Evolutionary conservation across 2,888 invertebrate species (phyloP).

Genomic region (Andrena haemorrhoa): DNA sequence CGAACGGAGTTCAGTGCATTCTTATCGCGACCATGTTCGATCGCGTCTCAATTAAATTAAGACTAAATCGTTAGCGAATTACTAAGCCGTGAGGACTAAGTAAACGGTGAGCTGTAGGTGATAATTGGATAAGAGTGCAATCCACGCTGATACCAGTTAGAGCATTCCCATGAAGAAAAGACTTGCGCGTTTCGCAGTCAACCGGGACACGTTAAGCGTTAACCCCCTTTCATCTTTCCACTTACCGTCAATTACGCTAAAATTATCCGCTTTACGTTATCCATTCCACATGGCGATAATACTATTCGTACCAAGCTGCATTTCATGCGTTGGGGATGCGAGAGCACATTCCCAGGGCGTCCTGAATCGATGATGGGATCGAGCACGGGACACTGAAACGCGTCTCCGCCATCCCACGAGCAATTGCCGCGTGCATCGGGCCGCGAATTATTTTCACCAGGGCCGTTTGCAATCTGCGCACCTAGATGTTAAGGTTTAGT

Average conservation of each 20-base stretch:
- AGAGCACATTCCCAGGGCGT: constrained; percentile 20
- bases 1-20: constrained; percentile 3
- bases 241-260: neutral
- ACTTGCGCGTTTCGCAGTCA: constrained; percentile 3
- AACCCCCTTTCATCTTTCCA: constrained; percentile 2
- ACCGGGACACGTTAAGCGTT: neutral
- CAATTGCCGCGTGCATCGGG: constrained; percentile 23
- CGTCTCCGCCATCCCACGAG: neutral
- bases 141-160: constrained; percentile 26
- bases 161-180: constrained; percentile 13
- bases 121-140: constrained; percentile 30
- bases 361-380: constrained; percentile 14
- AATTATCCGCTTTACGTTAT: constrained; percentile 24
- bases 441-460: constrained; percentile 30
- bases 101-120: neutral
- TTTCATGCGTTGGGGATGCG: constrained; percentile 25
- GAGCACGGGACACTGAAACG: neutral
- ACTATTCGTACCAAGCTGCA: constrained; percentile 40
- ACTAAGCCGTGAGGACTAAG: constrained; percentile 1
- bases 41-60: constrained; percentile 28
- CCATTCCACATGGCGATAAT: constrained; percentile 42
- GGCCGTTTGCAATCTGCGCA: constrained; percentile 66
- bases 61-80: constrained; percentile 28
- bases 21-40: constrained; percentile 11
- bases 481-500: constrained; percentile 59